Evolutionary conservation across 2,888 invertebrate species (phyloP).

Genomic region (Lochmaea capreae): DNA sequence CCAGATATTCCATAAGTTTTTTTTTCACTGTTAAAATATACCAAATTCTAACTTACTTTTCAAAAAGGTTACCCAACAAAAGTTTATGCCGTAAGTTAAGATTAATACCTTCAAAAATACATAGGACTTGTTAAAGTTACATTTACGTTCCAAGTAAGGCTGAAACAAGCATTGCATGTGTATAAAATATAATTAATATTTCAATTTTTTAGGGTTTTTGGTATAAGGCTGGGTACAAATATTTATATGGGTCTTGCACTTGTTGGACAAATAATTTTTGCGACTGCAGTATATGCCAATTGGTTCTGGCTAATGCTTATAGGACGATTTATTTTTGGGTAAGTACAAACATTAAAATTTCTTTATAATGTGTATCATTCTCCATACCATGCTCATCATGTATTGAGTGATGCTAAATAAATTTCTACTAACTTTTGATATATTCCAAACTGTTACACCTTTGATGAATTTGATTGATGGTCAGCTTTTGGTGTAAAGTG

Average conservation of each 20-base stretch:
- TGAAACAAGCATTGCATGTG: neutral
- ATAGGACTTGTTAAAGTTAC: too few relatives aligned
- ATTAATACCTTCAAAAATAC: too few relatives aligned
- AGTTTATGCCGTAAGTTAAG: too few relatives aligned
- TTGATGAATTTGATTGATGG: too few relatives aligned
- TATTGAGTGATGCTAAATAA: too few relatives aligned
- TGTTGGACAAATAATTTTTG: constrained; percentile 89
- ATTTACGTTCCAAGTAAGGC: neutral
- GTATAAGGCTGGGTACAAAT: constrained; percentile 90
- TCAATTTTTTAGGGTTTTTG: constrained; percentile 78
- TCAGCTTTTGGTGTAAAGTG: too few relatives aligned
- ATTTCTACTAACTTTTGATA: neutral
- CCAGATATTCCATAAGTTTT: too few relatives aligned
- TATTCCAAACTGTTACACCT: neutral
- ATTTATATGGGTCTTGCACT: constrained; percentile 91
- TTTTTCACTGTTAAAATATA: too few relatives aligned
- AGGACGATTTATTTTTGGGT: constrained; percentile 96
- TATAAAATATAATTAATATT: constrained; percentile 14
- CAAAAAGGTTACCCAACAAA: too few relatives aligned
- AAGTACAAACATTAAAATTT: constrained; percentile 52
- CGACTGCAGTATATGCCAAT: constrained; percentile 83
- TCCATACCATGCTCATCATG: neutral
- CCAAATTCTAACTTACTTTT: too few relatives aligned
- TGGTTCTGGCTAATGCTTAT: constrained; percentile 89
- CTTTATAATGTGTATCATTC: too few relatives aligned